Base-by-base conservation (phyloP, 2,797 vertebrate species). In the Microctenopoma steveboyesi region DNA sequence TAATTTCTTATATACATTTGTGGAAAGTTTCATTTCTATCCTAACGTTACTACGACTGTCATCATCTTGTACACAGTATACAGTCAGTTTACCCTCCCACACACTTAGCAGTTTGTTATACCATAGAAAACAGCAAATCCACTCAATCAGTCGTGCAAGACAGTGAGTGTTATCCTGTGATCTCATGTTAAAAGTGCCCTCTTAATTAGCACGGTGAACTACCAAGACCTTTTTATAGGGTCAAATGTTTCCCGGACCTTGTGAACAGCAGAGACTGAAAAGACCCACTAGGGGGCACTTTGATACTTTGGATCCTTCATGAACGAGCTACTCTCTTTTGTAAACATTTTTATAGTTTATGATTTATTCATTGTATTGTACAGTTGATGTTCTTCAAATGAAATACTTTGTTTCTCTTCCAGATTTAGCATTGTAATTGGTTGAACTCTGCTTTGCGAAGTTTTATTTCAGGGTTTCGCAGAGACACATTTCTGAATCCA, bases 241-340 rank as follows among this genome's bases (percentile, higher is more conserved):
- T 86, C 84, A 87, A 60, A 66, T 22, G 57, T 61, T 66, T n/a
- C 67, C 8, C 50, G 53, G 45, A 18, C 48, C 25, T 28, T 22
- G 15, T 37, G 57, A 1, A 22, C 43, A 54, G 76, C 76, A 86
- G 66, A 1, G 16, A 7, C 78, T 18, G 59, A 7, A 33, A 75
- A 52, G 1, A 4, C 2, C 91, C 93, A 91, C 90, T 90, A 93
- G 93, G 91, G 93, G 93, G 93, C 93, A 91, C 85, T 92, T 88
- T 90, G 83, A 90, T 83, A 89, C 92, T 88, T 91, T 64, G 56
- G 14, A 83, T 83, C 48, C 65, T 52, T 53, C 37, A 42, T 2
- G 22, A 56, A 51, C 16, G 54, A 7, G 25, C 37, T 13, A 50
- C 40, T 8, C 3, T 30, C 28, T 55, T 76, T 59, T 35, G 16